Evolutionary conservation across 2,113 vertebrate species (phyloP).

Genomic region (Pipa parva): DNA sequence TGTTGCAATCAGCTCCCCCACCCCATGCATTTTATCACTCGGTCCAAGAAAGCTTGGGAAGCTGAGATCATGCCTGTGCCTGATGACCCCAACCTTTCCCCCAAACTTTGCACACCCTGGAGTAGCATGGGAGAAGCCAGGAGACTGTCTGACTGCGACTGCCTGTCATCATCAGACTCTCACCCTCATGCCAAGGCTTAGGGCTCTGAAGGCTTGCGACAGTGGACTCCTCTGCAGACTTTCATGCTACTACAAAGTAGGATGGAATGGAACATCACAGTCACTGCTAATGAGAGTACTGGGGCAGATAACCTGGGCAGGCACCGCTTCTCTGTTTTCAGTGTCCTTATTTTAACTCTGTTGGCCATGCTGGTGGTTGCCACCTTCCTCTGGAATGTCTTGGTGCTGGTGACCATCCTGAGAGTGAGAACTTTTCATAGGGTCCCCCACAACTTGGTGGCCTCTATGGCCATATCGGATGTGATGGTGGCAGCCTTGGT

Average conservation of each 20-base stretch:
- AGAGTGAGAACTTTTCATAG: conserved; percentile 88
- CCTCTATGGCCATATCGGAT: conserved; percentile 89
- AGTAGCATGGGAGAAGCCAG: neutral
- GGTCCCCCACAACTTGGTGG: conserved; percentile 93
- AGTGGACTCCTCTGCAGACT: neutral
- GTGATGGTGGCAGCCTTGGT: conserved; percentile 91
- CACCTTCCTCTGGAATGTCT: conserved; percentile 89
- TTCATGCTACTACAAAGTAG: conserved; percentile 1
- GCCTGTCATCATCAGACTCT: neutral
- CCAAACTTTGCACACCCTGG: conserved; percentile 4
- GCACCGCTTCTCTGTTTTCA: conserved; percentile 72
- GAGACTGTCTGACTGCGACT: neutral
- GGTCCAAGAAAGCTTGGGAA: neutral
- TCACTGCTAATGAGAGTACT: conserved; percentile 6
- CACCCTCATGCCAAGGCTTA: conserved; percentile 33
- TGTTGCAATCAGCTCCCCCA: neutral
- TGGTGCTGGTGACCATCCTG: conserved; percentile 89
- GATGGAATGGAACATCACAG: conserved; percentile 28
- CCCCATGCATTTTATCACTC: neutral
- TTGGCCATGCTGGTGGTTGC: conserved; percentile 82
- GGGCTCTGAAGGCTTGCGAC: neutral
- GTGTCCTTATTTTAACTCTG: conserved; percentile 76
- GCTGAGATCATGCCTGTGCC: conserved; percentile 14
- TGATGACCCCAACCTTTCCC: neutral
- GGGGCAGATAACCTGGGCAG: conserved; percentile 1